A percentile compares a stretch with the other conserved stretches of the same genome.
Conservation (phyloP, 2,113 vertebrate species). For the Addax nasomaculatus region DNA sequence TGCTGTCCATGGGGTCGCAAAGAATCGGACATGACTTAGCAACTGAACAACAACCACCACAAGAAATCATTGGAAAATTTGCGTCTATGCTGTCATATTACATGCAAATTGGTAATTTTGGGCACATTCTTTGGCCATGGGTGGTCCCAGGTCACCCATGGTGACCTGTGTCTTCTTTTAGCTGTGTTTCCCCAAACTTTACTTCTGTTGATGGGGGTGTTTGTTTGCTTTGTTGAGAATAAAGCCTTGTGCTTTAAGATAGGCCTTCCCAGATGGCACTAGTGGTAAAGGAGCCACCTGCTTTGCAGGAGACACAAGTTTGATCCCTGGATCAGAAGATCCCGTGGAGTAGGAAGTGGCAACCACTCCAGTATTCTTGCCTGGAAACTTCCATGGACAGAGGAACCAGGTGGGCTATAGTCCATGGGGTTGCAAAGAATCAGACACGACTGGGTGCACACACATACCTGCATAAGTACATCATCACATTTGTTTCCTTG, state of each 20-base stretch:
- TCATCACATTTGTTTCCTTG: background rate
- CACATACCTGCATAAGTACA: background rate
- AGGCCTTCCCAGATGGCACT: background rate
- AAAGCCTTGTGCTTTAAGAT: background rate
- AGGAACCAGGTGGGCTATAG: background rate
- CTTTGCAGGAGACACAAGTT: fast-evolving
- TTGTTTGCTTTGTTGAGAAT: background rate
- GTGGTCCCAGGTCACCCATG: background rate
- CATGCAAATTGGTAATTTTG: background rate
- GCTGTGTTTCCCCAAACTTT: background rate
- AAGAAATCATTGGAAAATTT: background rate
- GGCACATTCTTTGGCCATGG: background rate
- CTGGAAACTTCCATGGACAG: background rate
- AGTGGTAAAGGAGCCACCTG: background rate
- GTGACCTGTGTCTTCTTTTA: background rate
- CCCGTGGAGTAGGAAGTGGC: background rate
- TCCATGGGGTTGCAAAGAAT: background rate
- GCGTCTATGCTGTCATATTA: background rate
- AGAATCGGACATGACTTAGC: background rate
- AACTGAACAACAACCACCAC: background rate
- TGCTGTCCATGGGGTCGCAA: background rate
- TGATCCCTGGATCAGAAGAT: background rate
- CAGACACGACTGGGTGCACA: background rate
- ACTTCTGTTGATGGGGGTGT: background rate
- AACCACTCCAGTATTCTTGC: background rate